A percentile compares a stretch with the other conserved stretches of the same genome.
Conservation (phyloP, 2,113 vertebrate species). For the Dromiciops gliroides region DNA sequence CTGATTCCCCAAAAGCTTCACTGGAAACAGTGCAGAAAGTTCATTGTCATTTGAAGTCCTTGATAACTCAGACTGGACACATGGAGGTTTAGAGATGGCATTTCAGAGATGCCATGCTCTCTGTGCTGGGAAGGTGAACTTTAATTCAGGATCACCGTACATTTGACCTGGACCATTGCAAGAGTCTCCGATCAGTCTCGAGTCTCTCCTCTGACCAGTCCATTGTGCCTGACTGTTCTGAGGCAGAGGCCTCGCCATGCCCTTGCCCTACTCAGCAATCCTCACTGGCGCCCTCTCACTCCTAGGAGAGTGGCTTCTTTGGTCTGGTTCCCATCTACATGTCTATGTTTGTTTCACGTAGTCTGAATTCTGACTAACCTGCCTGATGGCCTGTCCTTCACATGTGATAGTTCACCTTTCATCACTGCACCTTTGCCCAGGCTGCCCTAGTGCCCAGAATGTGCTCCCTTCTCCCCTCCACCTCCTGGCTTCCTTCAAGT, state of each 20-base stretch:
- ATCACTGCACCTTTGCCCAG: neutral
- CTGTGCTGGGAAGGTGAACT: no score
- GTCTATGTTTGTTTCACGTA: neutral
- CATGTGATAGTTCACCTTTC: no score
- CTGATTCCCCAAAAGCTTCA: neutral
- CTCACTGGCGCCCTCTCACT: no score
- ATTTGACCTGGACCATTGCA: neutral
- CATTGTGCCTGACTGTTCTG: neutral
- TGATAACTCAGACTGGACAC: neutral
- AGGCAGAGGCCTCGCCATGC: neutral
- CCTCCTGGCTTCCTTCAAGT: neutral
- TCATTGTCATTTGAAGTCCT: neutral
- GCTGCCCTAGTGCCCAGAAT: neutral
- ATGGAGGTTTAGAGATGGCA: no score
- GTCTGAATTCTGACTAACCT: neutral
- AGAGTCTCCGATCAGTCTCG: neutral
- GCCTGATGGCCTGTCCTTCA: no score
- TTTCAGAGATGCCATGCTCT: no score
- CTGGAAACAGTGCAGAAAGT: no score
- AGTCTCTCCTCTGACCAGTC: no score
- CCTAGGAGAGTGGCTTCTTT: neutral
- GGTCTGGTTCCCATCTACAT: neutral
- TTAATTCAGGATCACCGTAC: no score
- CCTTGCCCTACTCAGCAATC: neutral
- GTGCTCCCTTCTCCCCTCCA: no score